Evolutionary conservation across 1,140 invertebrate species (phyloP).

Genomic region (Drosophila sturtevanti): DNA sequence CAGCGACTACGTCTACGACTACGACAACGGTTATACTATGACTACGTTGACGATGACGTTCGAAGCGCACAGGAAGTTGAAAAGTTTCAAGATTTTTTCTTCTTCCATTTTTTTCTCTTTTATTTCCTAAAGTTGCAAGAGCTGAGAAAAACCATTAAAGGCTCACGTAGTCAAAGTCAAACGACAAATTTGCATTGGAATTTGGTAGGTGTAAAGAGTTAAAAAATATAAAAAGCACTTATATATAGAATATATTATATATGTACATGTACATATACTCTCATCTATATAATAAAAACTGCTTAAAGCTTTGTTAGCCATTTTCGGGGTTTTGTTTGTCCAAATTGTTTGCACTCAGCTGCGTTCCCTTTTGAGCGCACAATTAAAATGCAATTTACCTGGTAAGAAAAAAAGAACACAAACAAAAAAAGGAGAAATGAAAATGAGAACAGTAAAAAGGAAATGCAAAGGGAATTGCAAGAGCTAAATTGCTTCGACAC

Average conservation of each 20-base stretch:
- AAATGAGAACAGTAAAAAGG: slow-evolving; percentile 16
- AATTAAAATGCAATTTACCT: slow-evolving; percentile 74
- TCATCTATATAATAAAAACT: slow-evolving; percentile 13
- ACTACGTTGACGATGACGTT: neutral
- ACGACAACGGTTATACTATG: neutral
- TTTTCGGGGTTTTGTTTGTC: slow-evolving; percentile 60
- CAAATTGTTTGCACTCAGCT: slow-evolving; percentile 71
- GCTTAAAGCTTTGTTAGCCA: slow-evolving; percentile 51
- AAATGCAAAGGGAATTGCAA: slow-evolving; percentile 19
- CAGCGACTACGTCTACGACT: slow-evolving; percentile 1
- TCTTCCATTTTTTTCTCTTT: slow-evolving; percentile 5
- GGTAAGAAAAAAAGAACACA: slow-evolving; percentile 37
- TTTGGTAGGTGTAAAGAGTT: slow-evolving; percentile 21
- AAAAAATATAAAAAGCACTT: neutral
- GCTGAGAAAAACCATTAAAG: slow-evolving; percentile 69
- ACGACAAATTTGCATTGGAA: slow-evolving; percentile 75
- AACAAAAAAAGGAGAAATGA: slow-evolving; percentile 37
- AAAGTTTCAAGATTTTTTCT: slow-evolving; percentile 48
- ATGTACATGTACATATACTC: slow-evolving; percentile 9
- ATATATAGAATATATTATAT: neutral
- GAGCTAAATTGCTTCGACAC: slow-evolving; percentile 40
- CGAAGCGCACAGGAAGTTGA: slow-evolving; percentile 40
- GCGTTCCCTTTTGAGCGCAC: slow-evolving; percentile 60
- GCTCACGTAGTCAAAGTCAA: slow-evolving; percentile 76
- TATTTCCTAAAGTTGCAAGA: slow-evolving; percentile 57